phyloP scores from a whole-genome alignment of 2,888 invertebrate species.

The Koerneria pararmatus region DNA sequence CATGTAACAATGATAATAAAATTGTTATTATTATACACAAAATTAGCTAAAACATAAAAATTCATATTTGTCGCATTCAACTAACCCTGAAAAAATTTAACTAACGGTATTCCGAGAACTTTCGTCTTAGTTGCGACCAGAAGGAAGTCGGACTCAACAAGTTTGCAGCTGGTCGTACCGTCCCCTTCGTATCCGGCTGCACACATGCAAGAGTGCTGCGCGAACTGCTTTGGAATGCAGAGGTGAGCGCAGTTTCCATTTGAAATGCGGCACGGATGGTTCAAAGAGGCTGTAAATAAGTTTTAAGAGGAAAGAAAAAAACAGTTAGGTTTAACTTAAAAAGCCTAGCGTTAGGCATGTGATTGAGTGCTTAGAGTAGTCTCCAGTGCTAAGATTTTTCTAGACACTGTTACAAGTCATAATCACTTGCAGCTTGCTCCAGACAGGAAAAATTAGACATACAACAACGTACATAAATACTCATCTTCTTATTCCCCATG shows the following conservation, averaged over 20 bases:
- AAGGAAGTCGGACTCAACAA: constrained; percentile 77
- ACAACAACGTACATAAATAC: too few species aligned
- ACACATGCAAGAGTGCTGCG: constrained; percentile 79
- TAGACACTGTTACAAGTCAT: too few species aligned
- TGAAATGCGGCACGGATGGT: constrained; percentile 77
- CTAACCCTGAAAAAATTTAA: background rate
- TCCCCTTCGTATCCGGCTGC: constrained; percentile 68
- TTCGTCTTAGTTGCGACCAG: constrained; percentile 85
- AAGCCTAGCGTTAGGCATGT: too few species aligned
- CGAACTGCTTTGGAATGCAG: constrained; percentile 80
- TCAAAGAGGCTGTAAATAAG: constrained; percentile 34
- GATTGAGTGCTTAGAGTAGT: too few species aligned
- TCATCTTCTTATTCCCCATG: too few species aligned
- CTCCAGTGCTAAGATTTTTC: too few species aligned
- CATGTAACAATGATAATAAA: too few species aligned
- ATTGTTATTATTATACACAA: too few species aligned
- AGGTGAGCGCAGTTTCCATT: constrained; percentile 93
- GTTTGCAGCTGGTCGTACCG: constrained; percentile 68
- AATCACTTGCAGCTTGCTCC: too few species aligned
- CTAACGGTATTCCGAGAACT: constrained; percentile 73
- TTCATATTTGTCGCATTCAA: background rate
- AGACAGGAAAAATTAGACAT: too few species aligned
- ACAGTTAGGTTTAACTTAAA: too few species aligned
- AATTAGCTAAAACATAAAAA: constrained; percentile 8
- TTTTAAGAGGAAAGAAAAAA: too few species aligned